Percentiles rank a stretch among this genome's conserved stretches.
Evolutionary conservation across 2,888 invertebrate genomes (phyloP).

Genomic region (Dromius quadrimaculatus): DNA sequence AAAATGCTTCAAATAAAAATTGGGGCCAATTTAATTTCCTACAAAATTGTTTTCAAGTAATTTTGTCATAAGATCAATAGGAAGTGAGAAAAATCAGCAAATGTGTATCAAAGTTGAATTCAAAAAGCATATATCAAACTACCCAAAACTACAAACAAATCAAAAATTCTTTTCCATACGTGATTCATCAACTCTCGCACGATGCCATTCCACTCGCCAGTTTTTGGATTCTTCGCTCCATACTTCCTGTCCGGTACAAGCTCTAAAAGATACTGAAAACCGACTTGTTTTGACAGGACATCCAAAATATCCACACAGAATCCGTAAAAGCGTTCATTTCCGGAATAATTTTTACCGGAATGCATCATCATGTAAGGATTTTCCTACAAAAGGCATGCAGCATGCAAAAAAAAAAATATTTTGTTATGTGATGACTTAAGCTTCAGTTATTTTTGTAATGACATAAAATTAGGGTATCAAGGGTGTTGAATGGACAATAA

Average conservation of each 20-base stretch:
- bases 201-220: constrained; percentile 77
- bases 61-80: too few species aligned
- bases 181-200: constrained; percentile 79
- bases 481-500: too few species aligned
- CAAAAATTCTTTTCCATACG: constrained; percentile 65
- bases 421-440: too few species aligned
- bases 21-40: too few species aligned
- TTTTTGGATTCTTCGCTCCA: constrained; percentile 73
- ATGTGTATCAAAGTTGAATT: too few species aligned
- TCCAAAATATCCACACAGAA: constrained; percentile 84
- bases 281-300: constrained; percentile 75
- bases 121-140: too few species aligned
- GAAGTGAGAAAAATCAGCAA: too few species aligned
- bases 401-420: constrained; percentile 51
- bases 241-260: constrained; percentile 79
- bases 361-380: constrained; percentile 82
- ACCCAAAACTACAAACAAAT: too few species aligned
- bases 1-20: too few species aligned
- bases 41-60: too few species aligned
- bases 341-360: constrained; percentile 76
- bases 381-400: constrained; percentile 68
- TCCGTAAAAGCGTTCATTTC: constrained; percentile 82
- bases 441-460: too few species aligned
- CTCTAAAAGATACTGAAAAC: constrained; percentile 79
- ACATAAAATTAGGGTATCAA: too few species aligned